Evolutionary conservation across 2,797 vertebrate genomes (phyloP).

Genomic region (Lepilemur septentrionalis): DNA sequence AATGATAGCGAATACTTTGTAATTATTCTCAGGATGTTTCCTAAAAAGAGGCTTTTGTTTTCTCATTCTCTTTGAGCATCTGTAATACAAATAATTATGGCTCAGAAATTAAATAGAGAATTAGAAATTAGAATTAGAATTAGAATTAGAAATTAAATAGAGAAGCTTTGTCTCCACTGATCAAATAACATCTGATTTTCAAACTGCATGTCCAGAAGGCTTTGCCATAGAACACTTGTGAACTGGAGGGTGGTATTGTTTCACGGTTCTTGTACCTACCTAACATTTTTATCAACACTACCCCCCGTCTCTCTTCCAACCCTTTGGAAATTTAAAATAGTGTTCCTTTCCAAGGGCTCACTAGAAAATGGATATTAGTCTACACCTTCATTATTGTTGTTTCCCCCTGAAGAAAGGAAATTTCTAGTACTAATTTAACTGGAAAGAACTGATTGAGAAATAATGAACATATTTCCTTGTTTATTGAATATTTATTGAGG

Average conservation of each 20-base stretch:
- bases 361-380: neutral
- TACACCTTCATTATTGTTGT: neutral
- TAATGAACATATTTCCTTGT: neutral
- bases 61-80: neutral
- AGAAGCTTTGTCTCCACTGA: neutral
- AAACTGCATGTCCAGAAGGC: neutral
- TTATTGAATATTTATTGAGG: neutral
- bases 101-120: neutral
- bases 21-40: neutral
- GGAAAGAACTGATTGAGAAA: neutral
- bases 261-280: neutral
- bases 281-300: neutral
- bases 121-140: too few relatives aligned
- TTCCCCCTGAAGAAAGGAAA: neutral
- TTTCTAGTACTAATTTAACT: neutral
- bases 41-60: neutral
- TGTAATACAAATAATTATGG: neutral
- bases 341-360: neutral
- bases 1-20: neutral
- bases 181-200: neutral
- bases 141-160: neutral
- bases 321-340: neutral
- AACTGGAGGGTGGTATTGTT: neutral
- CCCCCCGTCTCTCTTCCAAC: neutral
- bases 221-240: neutral